These are phyloP conservation scores for Bombus waltoni DNA, from an alignment of 1,140 invertebrate genomes.

Conservation along the genomic window DNA sequence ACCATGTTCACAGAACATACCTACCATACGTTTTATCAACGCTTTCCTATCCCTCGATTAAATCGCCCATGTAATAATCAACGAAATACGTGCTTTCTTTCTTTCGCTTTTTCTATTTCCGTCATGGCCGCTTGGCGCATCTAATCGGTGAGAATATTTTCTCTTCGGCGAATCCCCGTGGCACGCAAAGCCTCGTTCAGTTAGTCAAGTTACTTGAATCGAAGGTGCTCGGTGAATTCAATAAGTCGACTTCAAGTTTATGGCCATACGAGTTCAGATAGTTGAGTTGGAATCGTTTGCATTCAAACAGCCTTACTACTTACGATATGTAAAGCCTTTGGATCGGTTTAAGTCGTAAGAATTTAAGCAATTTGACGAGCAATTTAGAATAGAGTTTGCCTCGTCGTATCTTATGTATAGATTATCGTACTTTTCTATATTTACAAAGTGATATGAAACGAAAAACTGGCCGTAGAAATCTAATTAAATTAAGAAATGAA, in stretches of 20 bases:
- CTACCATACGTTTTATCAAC: neutral
- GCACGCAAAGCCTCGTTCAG: neutral
- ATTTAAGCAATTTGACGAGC: too few relatives aligned
- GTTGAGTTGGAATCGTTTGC: neutral
- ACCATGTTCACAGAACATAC: neutral
- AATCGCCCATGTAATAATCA: constrained; percentile 31
- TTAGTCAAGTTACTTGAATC: neutral
- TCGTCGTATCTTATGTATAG: too few relatives aligned
- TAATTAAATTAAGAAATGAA: too few relatives aligned
- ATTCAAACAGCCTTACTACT: neutral
- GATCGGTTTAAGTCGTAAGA: too few relatives aligned
- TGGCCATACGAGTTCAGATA: neutral
- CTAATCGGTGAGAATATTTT: constrained; percentile 44
- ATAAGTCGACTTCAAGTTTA: neutral
- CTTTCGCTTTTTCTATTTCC: constrained; percentile 22
- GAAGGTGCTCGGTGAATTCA: neutral
- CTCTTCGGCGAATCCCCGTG: neutral
- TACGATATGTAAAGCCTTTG: too few relatives aligned
- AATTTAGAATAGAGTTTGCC: too few relatives aligned
- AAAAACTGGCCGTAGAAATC: too few relatives aligned
- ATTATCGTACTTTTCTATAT: too few relatives aligned
- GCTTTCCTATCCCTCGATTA: constrained; percentile 16
- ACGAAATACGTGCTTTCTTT: constrained; percentile 9
- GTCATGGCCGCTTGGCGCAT: constrained; percentile 41
- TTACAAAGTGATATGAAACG: too few relatives aligned